A percentile compares a stretch with the other conserved stretches of the same genome.
Evolutionary conservation across 2,888 invertebrate species (phyloP).

Genomic region (Callyntrura guangdongensis): DNA sequence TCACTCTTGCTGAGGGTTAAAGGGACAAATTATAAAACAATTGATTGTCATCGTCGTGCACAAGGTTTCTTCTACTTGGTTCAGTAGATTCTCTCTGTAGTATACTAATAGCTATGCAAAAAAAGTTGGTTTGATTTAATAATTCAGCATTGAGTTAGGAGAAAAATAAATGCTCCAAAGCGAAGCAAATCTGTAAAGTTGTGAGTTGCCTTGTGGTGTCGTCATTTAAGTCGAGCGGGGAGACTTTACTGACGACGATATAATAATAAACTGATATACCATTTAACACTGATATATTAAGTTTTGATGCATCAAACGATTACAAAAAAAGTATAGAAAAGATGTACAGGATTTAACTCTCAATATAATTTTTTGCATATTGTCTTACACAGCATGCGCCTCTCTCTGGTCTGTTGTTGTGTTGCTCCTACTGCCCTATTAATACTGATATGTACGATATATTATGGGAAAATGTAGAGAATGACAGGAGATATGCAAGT

Average conservation of each 20-base stretch:
- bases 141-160: conserved; percentile 43
- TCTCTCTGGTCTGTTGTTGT: conserved; percentile 28
- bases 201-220: background rate
- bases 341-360: background rate
- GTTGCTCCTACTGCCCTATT: conserved; percentile 63
- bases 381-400: background rate
- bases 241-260: background rate
- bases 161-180: background rate
- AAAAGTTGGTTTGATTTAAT: background rate
- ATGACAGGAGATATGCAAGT: conserved; percentile 59
- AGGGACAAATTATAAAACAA: conserved; percentile 54
- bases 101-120: background rate
- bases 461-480: conserved; percentile 64
- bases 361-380: background rate
- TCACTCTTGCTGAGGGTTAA: conserved; percentile 61
- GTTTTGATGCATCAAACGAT: background rate
- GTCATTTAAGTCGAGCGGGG: conserved; percentile 2
- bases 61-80: conserved; percentile 11
- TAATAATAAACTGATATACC: background rate
- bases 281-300: too few species aligned
- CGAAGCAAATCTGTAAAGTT: background rate
- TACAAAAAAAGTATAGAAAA: background rate
- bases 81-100: background rate
- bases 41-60: conserved; percentile 20
- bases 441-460: conserved; percentile 55